Conservation (phyloP, 2,888 invertebrate species). For the Eristalis tenax region DNA sequence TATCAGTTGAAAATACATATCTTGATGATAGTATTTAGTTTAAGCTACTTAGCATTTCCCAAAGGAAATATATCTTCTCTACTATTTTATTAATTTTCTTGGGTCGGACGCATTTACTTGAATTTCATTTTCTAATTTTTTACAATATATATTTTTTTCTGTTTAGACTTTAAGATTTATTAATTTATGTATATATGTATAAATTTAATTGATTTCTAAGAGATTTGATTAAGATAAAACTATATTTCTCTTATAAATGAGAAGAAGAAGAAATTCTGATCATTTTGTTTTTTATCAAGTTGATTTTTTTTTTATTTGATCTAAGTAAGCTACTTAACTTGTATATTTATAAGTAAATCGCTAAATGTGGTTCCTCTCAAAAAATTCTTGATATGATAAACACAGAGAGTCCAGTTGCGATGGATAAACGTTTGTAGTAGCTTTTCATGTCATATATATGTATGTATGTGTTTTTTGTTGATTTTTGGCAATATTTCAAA, state of each 20-base stretch:
- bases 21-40: constrained; percentile 55
- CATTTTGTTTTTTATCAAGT: constrained; percentile 13
- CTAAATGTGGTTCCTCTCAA: constrained; percentile 63
- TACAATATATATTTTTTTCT: constrained; percentile 61
- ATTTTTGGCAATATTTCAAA: constrained; percentile 71
- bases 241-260: constrained; percentile 22
- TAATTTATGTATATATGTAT: constrained; percentile 49
- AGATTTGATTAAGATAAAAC: constrained; percentile 31
- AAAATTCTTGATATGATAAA: constrained; percentile 69
- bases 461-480: constrained; percentile 20
- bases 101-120: constrained; percentile 71
- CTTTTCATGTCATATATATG: constrained; percentile 21
- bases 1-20: constrained; percentile 60
- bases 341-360: constrained; percentile 69
- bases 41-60: constrained; percentile 62
- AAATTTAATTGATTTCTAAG: constrained; percentile 69
- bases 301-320: constrained; percentile 48
- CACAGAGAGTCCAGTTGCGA: constrained; percentile 66
- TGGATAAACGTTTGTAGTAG: constrained; percentile 34
- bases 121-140: constrained; percentile 70
- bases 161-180: constrained; percentile 8
- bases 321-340: constrained; percentile 64
- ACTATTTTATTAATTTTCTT: constrained; percentile 32
- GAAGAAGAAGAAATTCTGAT: constrained; percentile 30
- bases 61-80: constrained; percentile 50